Evolutionary conservation across 2,797 vertebrate genomes (phyloP).

Genomic region (Bucorvus abyssinicus): DNA sequence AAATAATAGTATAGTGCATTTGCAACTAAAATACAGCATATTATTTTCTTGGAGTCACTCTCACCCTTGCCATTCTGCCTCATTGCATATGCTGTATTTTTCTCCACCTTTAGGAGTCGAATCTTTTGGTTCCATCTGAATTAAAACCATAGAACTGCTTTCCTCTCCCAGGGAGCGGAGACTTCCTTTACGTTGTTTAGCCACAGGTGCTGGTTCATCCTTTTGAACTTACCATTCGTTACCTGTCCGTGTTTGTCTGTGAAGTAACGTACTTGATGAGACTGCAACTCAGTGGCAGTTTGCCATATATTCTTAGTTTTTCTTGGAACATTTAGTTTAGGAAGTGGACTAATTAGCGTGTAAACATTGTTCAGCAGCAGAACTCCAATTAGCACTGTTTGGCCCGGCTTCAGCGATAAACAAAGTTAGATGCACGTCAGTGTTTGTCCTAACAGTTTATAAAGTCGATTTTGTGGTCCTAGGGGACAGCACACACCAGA

Average conservation of each 20-base stretch:
- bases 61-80: neutral
- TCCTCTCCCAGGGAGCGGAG: neutral
- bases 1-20: neutral
- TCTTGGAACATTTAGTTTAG: slow-evolving; percentile 85
- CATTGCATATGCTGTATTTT: rapidly evolving
- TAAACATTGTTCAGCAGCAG: slow-evolving; percentile 83
- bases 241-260: neutral
- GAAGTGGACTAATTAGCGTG: slow-evolving; percentile 86
- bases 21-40: neutral
- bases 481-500: slow-evolving; percentile 31
- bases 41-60: neutral
- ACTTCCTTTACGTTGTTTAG: neutral
- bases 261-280: slow-evolving; percentile 67
- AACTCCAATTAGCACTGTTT: slow-evolving; percentile 80
- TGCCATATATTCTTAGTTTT: slow-evolving; percentile 81
- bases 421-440: slow-evolving; percentile 68
- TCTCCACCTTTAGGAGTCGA: neutral
- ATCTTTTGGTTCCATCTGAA: neutral
- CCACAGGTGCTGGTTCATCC: neutral
- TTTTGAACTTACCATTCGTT: neutral
- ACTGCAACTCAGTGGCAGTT: slow-evolving; percentile 76
- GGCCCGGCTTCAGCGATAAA: slow-evolving; percentile 68
- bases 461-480: slow-evolving; percentile 50
- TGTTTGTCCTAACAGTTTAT: slow-evolving; percentile 70
- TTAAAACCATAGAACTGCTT: neutral